phyloP scores from a whole-genome alignment of 2,113 vertebrate species.

The Amphiprion percula region DNA sequence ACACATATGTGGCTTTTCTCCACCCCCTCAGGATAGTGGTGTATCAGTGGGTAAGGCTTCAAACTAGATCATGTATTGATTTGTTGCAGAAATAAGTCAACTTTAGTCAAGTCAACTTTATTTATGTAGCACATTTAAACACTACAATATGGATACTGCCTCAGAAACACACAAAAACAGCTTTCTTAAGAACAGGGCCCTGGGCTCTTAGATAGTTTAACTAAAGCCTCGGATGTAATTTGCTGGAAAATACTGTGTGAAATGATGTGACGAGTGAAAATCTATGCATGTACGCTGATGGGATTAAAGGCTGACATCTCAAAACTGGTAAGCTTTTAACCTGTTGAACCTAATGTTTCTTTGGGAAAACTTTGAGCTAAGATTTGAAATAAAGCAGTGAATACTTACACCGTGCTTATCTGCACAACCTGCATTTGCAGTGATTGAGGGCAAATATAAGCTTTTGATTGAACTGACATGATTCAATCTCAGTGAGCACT shows the following conservation, averaged over 20 bases:
- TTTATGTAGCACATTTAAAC: no score
- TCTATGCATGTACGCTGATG: conserved; percentile 1
- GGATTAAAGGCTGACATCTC: conserved; percentile 33
- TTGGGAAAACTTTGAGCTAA: background rate
- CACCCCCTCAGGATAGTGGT: background rate
- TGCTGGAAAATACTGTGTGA: conserved; percentile 21
- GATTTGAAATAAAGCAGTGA: conserved; percentile 3
- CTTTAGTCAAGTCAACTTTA: no score
- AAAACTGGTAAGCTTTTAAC: conserved; percentile 13
- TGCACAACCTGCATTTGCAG: background rate
- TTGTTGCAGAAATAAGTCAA: background rate
- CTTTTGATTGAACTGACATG: background rate
- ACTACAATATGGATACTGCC: conserved; percentile 13
- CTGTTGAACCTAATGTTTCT: conserved; percentile 16
- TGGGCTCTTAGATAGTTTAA: conserved; percentile 3
- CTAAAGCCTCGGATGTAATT: conserved; percentile 18
- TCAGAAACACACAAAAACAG: conserved; percentile 10
- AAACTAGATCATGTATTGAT: background rate
- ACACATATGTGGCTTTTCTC: background rate
- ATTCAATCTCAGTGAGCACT: conserved; percentile 19
- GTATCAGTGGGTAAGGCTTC: background rate
- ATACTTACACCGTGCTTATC: background rate
- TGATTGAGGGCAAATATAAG: conserved; percentile 10
- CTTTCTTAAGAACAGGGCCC: conserved; percentile 31
- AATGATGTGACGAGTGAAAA: conserved; percentile 3